Percentiles rank a stretch among this genome's conserved stretches.
phyloP scores from a whole-genome alignment of 2,113 vertebrate species.

The Stigmatopora nigra region DNA sequence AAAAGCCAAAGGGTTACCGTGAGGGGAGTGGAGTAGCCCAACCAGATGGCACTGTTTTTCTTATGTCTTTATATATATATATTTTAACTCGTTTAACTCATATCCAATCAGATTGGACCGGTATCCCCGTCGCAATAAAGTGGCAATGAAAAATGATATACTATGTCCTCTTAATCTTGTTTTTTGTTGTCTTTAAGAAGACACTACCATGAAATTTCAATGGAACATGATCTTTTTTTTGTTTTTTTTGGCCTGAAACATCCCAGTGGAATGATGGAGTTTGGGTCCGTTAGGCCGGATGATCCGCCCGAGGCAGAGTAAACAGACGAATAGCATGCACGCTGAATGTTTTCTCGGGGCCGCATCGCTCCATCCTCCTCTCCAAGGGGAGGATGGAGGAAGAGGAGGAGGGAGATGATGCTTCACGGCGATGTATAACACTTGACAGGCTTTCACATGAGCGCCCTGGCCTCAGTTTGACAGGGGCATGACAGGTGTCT shows the following conservation, averaged over 20 bases:
- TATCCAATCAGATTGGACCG: no score
- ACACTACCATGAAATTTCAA: constrained; percentile 1
- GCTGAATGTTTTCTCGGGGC: constrained; percentile 40
- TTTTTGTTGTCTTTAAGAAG: background rate
- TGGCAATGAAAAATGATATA: background rate
- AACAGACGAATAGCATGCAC: constrained; percentile 44
- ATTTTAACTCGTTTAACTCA: background rate
- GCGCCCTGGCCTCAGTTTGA: constrained; percentile 26
- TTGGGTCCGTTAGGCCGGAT: constrained; percentile 19
- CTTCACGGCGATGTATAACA: constrained; percentile 41
- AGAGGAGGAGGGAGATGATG: constrained; percentile 46
- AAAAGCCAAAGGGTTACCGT: background rate
- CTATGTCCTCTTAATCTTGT: background rate
- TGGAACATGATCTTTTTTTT: background rate
- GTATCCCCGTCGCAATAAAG: no score
- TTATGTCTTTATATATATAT: background rate
- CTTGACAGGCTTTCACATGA: constrained; percentile 55
- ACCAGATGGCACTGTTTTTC: constrained; percentile 4
- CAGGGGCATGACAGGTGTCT: constrained; percentile 20
- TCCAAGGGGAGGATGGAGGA: constrained; percentile 9
- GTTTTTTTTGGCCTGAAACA: background rate
- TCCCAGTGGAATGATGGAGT: constrained; percentile 27
- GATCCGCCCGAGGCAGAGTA: constrained; percentile 36
- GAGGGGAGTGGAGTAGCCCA: background rate
- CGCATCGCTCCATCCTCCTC: constrained; percentile 35